Conservation (phyloP, 2,797 vertebrate genomes). For the Galaxias olidus region DNA sequence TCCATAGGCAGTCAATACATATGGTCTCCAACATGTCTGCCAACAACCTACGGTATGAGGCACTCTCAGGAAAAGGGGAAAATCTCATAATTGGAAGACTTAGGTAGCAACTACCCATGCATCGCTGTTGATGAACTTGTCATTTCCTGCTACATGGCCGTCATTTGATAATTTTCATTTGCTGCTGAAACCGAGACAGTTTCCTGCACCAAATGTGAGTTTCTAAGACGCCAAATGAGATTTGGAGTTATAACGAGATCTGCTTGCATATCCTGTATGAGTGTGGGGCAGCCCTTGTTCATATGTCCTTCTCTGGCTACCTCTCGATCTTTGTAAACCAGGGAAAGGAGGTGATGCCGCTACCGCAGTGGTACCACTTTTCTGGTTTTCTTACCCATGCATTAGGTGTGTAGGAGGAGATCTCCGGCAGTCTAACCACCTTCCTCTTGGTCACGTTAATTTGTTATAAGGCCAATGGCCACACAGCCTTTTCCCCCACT, state of each 20-base stretch:
- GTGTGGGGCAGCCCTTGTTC: too few relatives aligned
- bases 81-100: too few relatives aligned
- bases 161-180: too few relatives aligned
- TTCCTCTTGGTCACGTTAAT: constrained; percentile 33
- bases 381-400: constrained; percentile 19
- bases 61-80: too few relatives aligned
- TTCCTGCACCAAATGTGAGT: background rate
- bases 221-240: too few relatives aligned
- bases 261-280: too few relatives aligned
- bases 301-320: background rate
- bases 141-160: too few relatives aligned
- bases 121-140: too few relatives aligned
- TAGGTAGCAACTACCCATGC: too few relatives aligned
- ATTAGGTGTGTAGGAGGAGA: constrained; percentile 16
- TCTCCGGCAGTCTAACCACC: background rate
- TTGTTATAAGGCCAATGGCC: constrained; percentile 46
- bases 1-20: constrained; percentile 60
- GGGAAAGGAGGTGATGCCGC: background rate
- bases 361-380: background rate
- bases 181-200: too few relatives aligned
- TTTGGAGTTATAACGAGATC: too few relatives aligned
- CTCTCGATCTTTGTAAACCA: background rate
- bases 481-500: constrained; percentile 11
- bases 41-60: background rate
- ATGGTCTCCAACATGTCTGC: constrained; percentile 30